Conservation (phyloP, 2,888 invertebrate species). For the Thelaira solivaga region DNA sequence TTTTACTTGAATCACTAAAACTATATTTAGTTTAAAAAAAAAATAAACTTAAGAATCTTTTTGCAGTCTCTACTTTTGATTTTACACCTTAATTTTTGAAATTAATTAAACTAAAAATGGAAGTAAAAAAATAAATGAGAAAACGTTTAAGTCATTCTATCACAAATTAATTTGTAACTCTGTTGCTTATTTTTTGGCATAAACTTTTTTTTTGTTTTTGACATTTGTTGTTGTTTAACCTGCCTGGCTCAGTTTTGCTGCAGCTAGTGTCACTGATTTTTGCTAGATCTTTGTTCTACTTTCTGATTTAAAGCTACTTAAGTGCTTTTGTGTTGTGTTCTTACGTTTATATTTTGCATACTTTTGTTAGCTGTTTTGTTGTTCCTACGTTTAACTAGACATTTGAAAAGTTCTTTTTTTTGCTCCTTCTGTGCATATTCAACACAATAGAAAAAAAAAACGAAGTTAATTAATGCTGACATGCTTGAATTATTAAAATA, state of each 20-base stretch:
- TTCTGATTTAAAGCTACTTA: conserved; percentile 29
- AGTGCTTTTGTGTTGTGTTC: conserved; percentile 15
- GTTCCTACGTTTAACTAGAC: conserved; percentile 40
- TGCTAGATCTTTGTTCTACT: conserved; percentile 26
- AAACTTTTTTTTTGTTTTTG: conserved; percentile 18
- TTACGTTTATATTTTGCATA: neutral
- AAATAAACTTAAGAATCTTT: too few species aligned
- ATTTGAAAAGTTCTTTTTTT: conserved; percentile 25
- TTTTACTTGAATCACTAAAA: neutral
- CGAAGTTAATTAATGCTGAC: conserved; percentile 60
- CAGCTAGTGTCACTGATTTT: neutral
- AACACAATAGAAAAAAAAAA: conserved; percentile 34
- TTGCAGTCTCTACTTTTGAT: too few species aligned
- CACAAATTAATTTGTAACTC: neutral
- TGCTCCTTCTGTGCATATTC: conserved; percentile 1
- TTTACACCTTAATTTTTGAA: too few species aligned
- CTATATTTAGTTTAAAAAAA: too few species aligned
- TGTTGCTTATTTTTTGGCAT: neutral
- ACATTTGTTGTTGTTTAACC: conserved; percentile 8
- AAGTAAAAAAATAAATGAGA: neutral
- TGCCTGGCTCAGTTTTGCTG: neutral
- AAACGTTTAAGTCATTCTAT: neutral
- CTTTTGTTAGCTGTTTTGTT: conserved; percentile 5
- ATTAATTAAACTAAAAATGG: too few species aligned
- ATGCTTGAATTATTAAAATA: conserved; percentile 54